Evolutionary conservation across 1,140 invertebrate species (phyloP).

Genomic region (Portunus trituberculatus): DNA sequence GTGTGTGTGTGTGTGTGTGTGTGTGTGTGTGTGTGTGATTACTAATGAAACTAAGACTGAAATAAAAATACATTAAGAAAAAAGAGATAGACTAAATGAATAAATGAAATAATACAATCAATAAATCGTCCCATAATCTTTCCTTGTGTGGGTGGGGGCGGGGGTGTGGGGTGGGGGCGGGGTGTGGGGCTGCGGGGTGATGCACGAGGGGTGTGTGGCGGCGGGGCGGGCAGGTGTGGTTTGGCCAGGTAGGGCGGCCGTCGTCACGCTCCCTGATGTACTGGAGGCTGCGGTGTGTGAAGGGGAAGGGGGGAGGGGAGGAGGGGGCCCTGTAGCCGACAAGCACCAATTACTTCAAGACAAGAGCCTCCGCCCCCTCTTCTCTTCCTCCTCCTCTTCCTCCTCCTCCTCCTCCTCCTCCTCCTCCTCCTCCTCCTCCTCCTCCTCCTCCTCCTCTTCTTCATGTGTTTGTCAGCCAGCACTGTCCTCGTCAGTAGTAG

Average conservation of each 20-base stretch:
- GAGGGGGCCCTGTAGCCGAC: neutral
- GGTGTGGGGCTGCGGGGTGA: neutral
- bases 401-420: neutral
- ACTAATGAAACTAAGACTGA: no score
- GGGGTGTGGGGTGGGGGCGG: neutral
- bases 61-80: no score
- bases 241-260: conserved; percentile 16
- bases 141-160: neutral
- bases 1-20: no score
- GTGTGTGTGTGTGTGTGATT: no score
- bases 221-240: neutral
- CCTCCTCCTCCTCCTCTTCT: neutral
- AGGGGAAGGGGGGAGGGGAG: no score
- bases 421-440: conserved; percentile 9
- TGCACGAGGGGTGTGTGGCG: neutral
- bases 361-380: conserved; percentile 1
- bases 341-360: conserved; percentile 33
- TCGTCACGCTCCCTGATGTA: conserved; percentile 37
- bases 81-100: no score
- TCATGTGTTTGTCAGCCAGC: neutral
- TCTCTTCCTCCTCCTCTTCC: conserved; percentile 25
- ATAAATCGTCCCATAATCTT: no score
- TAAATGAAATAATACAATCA: no score
- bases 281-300: neutral
- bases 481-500: neutral